Evolutionary conservation across 2,888 invertebrate species (phyloP), one percentile per base, ranked within the genome.

Genomic region (Cordilura impudica): DNA sequence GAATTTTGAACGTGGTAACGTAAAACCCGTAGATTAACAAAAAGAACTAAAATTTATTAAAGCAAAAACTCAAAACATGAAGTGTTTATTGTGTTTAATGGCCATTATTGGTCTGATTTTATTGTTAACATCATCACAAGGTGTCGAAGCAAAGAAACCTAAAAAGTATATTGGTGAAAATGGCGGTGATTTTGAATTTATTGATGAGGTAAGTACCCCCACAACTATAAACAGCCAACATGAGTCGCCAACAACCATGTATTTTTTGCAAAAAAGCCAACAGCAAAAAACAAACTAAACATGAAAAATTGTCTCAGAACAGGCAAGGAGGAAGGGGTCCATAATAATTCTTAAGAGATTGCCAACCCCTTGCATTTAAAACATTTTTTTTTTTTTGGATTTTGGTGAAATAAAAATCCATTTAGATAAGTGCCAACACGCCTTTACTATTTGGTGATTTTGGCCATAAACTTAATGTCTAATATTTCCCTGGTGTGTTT

Each of bases 121-220:
- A 86, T 87, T 89, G 87, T 88, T 89, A 87, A 88, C 88, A 87
- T 88, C 87, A 84, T 79, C 83, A 76, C 83, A 81, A 81, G 85
- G 85, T 81, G 90, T 87, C 82, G 85, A 85, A 82, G 90, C 88
- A 78, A 92, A 93, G 89, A 82, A 81, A 71, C 94, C 94, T 91
- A 91, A 93, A 88, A 94, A 94, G 90, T 94, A 94, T 88, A 94
- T 94, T 87, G 94, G 94, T 63, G 88, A 88, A 85, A 94, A 94
- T 87, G 94, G 94, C 78, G 87, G 88, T 82, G 94, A 94, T 89
- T 94, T 94, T 88, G 94, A 94, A 88, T 94, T 94, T 88, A 94
- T 94, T 86, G 94, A 94, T 90, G 94, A 94, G 93, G 94, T 94
- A 91, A 92, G 89, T 85, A 45, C 26, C 1, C 16, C 7, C 35